These are phyloP conservation scores for Folsomia candida DNA, from an alignment of 2,888 invertebrate genomes.

Conservation along the genomic window DNA sequence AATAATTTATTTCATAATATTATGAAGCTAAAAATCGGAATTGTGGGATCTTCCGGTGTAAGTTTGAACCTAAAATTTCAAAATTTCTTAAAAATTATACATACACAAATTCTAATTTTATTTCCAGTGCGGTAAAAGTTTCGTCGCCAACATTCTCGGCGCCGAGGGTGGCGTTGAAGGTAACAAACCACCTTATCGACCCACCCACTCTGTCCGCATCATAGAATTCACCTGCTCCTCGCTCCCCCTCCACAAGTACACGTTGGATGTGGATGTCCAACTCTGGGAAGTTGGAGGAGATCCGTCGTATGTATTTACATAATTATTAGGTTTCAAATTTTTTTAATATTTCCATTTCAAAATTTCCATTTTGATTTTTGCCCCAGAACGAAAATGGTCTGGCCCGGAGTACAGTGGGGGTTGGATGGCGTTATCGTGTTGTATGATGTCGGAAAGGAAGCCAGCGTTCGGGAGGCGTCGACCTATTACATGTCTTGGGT, in stretches of 20 bases:
- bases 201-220: conserved; percentile 47
- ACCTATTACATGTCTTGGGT: conserved; percentile 46
- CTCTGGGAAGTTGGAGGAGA: conserved; percentile 50
- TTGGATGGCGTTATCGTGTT: conserved; percentile 46
- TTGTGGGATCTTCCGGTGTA: conserved; percentile 46
- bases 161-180: conserved; percentile 43
- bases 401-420: conserved; percentile 45
- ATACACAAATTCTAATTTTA: background rate
- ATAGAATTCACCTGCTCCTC: conserved; percentile 42
- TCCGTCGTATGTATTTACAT: conserved; percentile 34
- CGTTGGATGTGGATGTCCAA: conserved; percentile 43
- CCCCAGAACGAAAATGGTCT: conserved; percentile 43
- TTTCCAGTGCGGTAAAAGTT: conserved; percentile 45
- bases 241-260: conserved; percentile 42
- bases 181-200: conserved; percentile 41
- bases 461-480: conserved; percentile 40
- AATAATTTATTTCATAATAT: no score
- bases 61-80: conserved; percentile 16
- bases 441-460: conserved; percentile 45
- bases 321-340: background rate
- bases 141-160: conserved; percentile 43
- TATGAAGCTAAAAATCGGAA: conserved; percentile 49
- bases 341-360: no score
- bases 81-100: background rate
- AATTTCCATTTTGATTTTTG: no score